Evolutionary conservation across 2,797 vertebrate species (phyloP), one percentile per base, ranked within the genome.

Genomic region (Coregonus ussuriensis): DNA sequence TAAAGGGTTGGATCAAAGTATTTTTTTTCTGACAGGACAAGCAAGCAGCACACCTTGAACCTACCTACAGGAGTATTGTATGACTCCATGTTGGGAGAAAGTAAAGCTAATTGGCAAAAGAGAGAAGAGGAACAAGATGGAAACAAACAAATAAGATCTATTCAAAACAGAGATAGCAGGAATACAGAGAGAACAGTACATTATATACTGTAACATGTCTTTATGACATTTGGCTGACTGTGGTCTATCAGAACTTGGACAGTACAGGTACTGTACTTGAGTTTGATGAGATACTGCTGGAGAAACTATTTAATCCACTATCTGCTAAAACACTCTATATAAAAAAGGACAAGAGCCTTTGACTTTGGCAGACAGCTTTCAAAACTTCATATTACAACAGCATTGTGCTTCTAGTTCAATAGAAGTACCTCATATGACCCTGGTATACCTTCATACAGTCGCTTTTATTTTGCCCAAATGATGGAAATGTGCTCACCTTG

Each of bases 401-500:
- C 1, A 35, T 35, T 68, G 29, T 67, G 31, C 65, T 16, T 15
- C 14, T 35, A 33, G 25, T 62, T 62, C n/a, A 62, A 62, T 62
- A 25, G 59, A 62, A 21, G 15, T 21, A 21, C 59, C n/a, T 35
- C 29, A 66, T 31, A 31, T 13, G 21, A 65, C 62, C 16, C n/a
- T 59, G 56, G 56, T 21, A 59, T 21, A 59, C 18, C 14, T 31
- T 11, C 13, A 16, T 15, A 29, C 41, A 47, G 9, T 47, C 9
- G 2, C 41, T 7, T 59, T 21, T 59, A 59, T 21, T 63, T 63
- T 21, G 77, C 72, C 59, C 21, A 63, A 25, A 62, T 2, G 21
- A 62, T 25, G 11, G 59, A 67, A 67, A 33, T 68, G 31, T 37
- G 15, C 66, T 94, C 95, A 99, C 98, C 98, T 96, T 99, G 97